Conservation (phyloP, 1,140 invertebrate species). For the Mercenaria mercenaria region DNA sequence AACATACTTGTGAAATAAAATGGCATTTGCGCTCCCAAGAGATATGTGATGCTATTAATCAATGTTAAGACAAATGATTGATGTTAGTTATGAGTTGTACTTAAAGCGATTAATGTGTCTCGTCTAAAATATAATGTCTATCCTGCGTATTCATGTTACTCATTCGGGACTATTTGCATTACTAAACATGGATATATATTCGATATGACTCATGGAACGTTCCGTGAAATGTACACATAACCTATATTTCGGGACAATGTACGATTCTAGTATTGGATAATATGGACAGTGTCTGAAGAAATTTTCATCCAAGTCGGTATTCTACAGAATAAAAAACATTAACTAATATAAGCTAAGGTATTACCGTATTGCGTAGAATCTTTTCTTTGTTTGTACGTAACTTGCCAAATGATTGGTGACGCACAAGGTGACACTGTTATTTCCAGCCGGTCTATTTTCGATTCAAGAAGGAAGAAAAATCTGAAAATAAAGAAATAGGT, state of each 20-base stretch:
- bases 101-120: conserved; percentile 18
- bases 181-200: not conserved
- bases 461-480: conserved; percentile 62
- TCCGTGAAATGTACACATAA: not conserved
- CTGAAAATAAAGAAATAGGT: conserved; percentile 43
- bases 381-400: conserved; percentile 11
- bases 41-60: not conserved
- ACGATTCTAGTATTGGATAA: not conserved
- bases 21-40: not conserved
- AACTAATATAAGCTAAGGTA: not conserved
- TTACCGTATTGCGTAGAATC: conserved; percentile 27
- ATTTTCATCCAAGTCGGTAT: too few relatives aligned
- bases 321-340: too few relatives aligned
- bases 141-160: not conserved
- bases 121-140: not conserved
- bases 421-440: conserved; percentile 65
- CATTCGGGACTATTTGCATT: conserved; percentile 13
- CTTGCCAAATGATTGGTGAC: conserved; percentile 61
- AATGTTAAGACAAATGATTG: conserved; percentile 36
- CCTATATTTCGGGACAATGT: not conserved
- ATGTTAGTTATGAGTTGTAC: not conserved
- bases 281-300: not conserved
- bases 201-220: not conserved
- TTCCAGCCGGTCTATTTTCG: conserved; percentile 12
- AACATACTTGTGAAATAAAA: not conserved